These are phyloP conservation scores for Macroramphosus scolopax DNA, from an alignment of 2,797 vertebrate species.

Conservation along the genomic window DNA sequence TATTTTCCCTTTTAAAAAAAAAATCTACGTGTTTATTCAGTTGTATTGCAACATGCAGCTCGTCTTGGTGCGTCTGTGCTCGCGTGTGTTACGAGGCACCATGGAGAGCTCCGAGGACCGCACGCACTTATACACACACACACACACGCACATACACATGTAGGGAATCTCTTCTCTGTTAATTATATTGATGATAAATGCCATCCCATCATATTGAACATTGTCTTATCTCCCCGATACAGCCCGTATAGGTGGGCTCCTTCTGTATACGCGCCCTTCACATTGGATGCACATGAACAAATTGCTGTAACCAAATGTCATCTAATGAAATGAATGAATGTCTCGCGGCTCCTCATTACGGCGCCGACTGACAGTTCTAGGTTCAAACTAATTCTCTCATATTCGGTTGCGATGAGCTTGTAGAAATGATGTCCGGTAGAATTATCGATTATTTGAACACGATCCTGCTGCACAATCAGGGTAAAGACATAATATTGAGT, in stretches of 20 bases:
- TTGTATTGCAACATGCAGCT: too few species aligned
- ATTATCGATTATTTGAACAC: constrained; percentile 51
- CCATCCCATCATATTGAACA: constrained; percentile 18
- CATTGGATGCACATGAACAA: constrained; percentile 55
- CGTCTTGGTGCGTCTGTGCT: not conserved
- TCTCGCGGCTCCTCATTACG: constrained; percentile 66
- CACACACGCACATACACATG: not conserved
- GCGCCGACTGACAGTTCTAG: constrained; percentile 65
- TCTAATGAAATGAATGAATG: constrained; percentile 60
- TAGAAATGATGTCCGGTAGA: constrained; percentile 63
- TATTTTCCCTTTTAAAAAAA: too few species aligned
- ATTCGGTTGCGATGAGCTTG: constrained; percentile 67
- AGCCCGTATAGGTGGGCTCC: too few species aligned
- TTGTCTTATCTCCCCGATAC: too few species aligned
- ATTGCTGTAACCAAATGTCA: constrained; percentile 45
- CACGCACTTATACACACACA: not conserved
- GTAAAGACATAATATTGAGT: too few species aligned
- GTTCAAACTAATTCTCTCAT: constrained; percentile 64
- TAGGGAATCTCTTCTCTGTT: not conserved
- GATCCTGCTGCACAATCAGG: too few species aligned
- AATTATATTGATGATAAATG: constrained; percentile 54
- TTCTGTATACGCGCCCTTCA: constrained; percentile 19
- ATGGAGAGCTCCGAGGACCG: constrained; percentile 67
- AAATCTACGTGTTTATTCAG: too few species aligned
- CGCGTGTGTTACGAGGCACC: constrained; percentile 58